Evolutionary conservation across 2,797 vertebrate species (phyloP).

Genomic region (Cyprinella venusta): DNA sequence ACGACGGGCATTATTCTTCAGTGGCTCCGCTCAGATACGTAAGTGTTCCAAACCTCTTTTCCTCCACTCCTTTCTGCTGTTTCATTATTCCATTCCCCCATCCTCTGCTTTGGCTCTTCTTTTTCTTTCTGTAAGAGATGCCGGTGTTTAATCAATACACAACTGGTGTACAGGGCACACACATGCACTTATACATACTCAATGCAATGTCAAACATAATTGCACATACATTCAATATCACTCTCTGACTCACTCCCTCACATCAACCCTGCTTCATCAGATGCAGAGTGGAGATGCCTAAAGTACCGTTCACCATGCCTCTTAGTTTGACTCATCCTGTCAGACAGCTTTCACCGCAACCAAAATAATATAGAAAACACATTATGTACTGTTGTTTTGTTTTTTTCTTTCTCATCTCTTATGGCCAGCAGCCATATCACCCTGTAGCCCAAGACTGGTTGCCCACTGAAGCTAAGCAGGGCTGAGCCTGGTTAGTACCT

Average conservation of each 20-base stretch:
- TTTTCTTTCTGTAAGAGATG: slow-evolving; percentile 34
- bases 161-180: slow-evolving; percentile 6
- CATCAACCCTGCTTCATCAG: slow-evolving; percentile 52
- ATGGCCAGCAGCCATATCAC: too few species aligned
- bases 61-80: not conserved
- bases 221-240: slow-evolving; percentile 44
- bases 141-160: slow-evolving; percentile 56
- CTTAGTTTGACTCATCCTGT: slow-evolving; percentile 20
- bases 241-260: slow-evolving; percentile 37
- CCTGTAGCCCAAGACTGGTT: too few species aligned
- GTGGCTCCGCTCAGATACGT: slow-evolving; percentile 97
- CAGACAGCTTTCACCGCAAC: not conserved
- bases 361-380: slow-evolving; percentile 15
- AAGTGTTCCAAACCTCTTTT: slow-evolving; percentile 72
- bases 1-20: slow-evolving; percentile 98
- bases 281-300: slow-evolving; percentile 11
- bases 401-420: not conserved
- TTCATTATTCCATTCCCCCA: slow-evolving; percentile 19
- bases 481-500: too few species aligned
- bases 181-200: slow-evolving; percentile 39
- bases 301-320: slow-evolving; percentile 4
- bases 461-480: too few species aligned
- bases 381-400: slow-evolving; percentile 4
- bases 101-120: slow-evolving; percentile 11
- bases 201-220: slow-evolving; percentile 34